These are phyloP conservation scores for Anthophora plumipes DNA, from an alignment of 2,888 invertebrate species.

Conservation along the genomic window DNA sequence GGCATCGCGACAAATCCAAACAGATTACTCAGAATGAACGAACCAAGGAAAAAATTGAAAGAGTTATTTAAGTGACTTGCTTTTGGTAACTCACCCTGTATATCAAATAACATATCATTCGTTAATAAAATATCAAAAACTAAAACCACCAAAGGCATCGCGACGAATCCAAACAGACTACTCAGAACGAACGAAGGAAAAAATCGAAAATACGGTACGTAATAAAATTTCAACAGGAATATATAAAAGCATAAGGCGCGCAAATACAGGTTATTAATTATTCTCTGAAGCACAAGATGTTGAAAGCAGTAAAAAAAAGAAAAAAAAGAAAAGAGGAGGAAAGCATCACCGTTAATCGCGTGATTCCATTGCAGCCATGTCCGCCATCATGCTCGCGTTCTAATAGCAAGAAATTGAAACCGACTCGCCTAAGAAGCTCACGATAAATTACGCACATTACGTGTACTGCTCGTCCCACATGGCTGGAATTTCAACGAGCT, in stretches of 20 bases:
- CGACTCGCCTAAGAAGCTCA: conserved; percentile 38
- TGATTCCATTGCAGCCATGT: conserved; percentile 15
- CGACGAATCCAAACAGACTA: background rate
- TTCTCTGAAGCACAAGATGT: conserved; percentile 1
- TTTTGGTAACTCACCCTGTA: too few species aligned
- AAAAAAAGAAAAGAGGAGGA: too few species aligned
- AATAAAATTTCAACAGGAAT: background rate
- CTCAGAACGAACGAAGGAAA: background rate
- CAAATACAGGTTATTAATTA: background rate
- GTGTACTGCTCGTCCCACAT: conserved; percentile 19
- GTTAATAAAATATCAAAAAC: too few species aligned
- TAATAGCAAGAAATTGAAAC: conserved; percentile 48
- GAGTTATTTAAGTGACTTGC: too few species aligned
- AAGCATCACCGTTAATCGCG: conserved; percentile 38
- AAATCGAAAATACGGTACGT: background rate
- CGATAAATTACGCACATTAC: conserved; percentile 51
- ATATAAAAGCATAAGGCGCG: background rate
- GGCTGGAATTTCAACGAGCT: conserved; percentile 53
- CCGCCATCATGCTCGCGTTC: conserved; percentile 26
- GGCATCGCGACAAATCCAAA: too few species aligned
- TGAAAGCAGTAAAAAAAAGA: conserved; percentile 4
- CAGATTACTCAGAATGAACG: background rate
- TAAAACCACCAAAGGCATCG: too few species aligned
- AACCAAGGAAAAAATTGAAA: too few species aligned
- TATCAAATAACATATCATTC: too few species aligned